Evolutionary conservation across 2,113 vertebrate species (phyloP).

Genomic region (Prunella fulvescens): DNA sequence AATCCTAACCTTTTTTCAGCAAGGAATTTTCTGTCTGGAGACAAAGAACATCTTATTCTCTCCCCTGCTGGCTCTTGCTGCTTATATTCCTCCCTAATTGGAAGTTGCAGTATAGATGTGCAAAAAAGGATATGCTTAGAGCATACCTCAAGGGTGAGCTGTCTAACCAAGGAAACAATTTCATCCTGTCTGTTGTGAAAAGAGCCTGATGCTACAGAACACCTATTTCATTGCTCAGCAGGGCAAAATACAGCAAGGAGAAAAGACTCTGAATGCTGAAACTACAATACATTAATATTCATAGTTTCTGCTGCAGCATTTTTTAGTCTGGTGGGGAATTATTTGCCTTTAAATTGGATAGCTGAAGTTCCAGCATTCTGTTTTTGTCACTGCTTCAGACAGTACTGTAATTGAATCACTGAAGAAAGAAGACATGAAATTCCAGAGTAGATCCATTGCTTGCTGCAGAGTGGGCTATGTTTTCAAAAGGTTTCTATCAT

Average conservation of each 20-base stretch:
- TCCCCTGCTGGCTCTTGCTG: not conserved
- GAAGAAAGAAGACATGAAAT: not conserved
- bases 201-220: not conserved
- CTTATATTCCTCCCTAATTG: conserved; percentile 11
- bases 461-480: not conserved
- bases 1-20: not conserved
- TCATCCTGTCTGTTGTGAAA: not conserved
- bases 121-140: conserved; percentile 31
- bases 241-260: not conserved
- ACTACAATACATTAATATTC: not conserved
- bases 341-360: not conserved
- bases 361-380: not conserved
- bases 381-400: not conserved
- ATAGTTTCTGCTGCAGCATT: not conserved
- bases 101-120: conserved; percentile 9
- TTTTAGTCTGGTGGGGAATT: not conserved
- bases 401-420: not conserved
- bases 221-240: not conserved
- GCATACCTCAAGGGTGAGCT: conserved; percentile 60
- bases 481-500: not conserved
- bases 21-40: not conserved
- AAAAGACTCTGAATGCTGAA: not conserved
- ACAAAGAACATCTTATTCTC: not conserved
- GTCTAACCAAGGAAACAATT: conserved; percentile 46
- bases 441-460: not conserved